Conservation (phyloP, 2,888 invertebrate species). For the Oxystoma pomonae region DNA sequence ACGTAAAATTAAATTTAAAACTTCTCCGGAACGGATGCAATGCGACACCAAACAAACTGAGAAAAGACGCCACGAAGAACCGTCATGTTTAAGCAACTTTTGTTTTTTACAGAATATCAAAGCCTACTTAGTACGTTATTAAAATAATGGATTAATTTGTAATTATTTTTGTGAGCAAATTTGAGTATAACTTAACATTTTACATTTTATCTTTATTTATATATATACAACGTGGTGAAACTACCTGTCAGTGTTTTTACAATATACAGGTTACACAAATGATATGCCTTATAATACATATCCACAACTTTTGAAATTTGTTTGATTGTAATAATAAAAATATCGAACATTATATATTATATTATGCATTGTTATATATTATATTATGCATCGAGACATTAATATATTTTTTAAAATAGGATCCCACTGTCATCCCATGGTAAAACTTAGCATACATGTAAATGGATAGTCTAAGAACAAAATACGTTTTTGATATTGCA, state of each 20-base stretch:
- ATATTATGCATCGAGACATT: not conserved
- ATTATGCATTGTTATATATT: no score
- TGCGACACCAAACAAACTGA: not conserved
- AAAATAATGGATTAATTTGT: no score
- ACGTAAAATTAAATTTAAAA: not conserved
- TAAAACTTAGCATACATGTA: no score
- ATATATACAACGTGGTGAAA: no score
- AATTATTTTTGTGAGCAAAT: not conserved
- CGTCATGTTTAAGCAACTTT: not conserved
- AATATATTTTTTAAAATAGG: not conserved
- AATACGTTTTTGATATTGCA: no score
- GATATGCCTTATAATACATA: not conserved
- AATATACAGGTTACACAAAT: not conserved
- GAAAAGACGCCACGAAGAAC: not conserved
- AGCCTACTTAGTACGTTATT: no score
- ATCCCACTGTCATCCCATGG: not conserved
- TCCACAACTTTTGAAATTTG: not conserved
- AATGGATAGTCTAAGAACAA: no score
- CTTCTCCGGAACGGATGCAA: not conserved
- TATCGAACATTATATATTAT: not conserved
- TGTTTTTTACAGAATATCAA: no score
- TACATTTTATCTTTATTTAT: no score
- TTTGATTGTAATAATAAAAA: not conserved
- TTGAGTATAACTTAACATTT: no score
- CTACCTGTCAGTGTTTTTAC: not conserved